Evolutionary conservation across 1,140 invertebrate genomes (phyloP).

Genomic region (Psilanteris sp.): DNA sequence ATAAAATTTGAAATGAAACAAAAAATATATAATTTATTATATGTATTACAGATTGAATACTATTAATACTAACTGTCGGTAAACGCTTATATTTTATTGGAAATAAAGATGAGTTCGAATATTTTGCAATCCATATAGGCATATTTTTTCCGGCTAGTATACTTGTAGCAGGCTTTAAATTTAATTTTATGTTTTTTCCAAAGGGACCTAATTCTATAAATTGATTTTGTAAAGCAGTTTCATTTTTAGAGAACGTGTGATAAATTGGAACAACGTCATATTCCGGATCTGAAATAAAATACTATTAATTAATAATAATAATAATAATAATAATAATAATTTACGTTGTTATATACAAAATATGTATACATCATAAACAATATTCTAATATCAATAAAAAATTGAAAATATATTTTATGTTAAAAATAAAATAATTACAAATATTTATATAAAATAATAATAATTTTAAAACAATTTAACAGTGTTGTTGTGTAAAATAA

Average conservation of each 20-base stretch:
- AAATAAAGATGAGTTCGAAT: constrained; percentile 38
- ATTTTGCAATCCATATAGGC: constrained; percentile 64
- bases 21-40: too few relatives aligned
- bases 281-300: constrained; percentile 65
- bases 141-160: constrained; percentile 64
- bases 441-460: too few relatives aligned
- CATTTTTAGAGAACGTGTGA: constrained; percentile 31
- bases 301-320: constrained; percentile 3
- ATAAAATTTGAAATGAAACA: too few relatives aligned
- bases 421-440: too few relatives aligned
- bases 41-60: too few relatives aligned
- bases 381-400: too few relatives aligned
- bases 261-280: constrained; percentile 66
- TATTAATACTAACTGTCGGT: constrained; percentile 35
- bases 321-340: not conserved
- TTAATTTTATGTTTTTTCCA: constrained; percentile 56
- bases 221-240: not conserved
- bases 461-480: too few relatives aligned
- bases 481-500: too few relatives aligned
- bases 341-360: too few relatives aligned
- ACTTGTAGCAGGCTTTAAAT: constrained; percentile 66
- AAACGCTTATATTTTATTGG: constrained; percentile 62
- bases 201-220: constrained; percentile 62
- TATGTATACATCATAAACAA: too few relatives aligned
- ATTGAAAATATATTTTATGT: too few relatives aligned